phyloP scores from a whole-genome alignment of 64 coral and sea anemone genomes.

The Montipora sp. region DNA sequence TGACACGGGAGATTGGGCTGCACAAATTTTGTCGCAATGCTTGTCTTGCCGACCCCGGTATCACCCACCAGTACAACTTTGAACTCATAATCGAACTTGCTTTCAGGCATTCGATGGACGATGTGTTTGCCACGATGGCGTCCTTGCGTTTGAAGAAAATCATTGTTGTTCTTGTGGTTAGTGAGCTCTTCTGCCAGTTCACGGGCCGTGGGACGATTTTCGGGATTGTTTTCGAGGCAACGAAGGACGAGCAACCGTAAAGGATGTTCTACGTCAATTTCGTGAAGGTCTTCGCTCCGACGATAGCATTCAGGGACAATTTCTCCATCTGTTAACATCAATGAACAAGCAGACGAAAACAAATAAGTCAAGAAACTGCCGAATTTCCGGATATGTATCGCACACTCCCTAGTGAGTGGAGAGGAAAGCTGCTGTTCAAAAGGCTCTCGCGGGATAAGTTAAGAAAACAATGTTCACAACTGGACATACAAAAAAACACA shows the following conservation, averaged over 20 bases:
- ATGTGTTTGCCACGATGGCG: background rate
- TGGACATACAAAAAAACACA: too few species aligned
- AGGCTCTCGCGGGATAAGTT: too few species aligned
- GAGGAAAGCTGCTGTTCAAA: too few species aligned
- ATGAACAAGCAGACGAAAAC: background rate
- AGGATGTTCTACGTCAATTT: slow-evolving; percentile 34
- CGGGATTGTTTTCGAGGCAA: slow-evolving; percentile 55
- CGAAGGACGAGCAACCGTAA: slow-evolving; percentile 31
- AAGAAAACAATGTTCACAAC: too few species aligned
- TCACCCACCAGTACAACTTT: slow-evolving; percentile 72
- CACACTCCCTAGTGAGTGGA: too few species aligned
- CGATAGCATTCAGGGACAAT: slow-evolving; percentile 36
- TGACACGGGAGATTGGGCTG: slow-evolving; percentile 18
- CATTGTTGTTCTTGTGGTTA: background rate
- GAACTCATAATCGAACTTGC: slow-evolving; percentile 65
- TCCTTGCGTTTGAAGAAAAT: slow-evolving; percentile 5
- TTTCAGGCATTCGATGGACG: background rate
- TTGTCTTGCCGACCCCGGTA: slow-evolving; percentile 58
- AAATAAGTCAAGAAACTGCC: too few species aligned
- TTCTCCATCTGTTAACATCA: slow-evolving; percentile 50
- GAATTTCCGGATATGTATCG: too few species aligned
- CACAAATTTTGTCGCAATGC: slow-evolving; percentile 55
- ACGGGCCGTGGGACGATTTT: slow-evolving; percentile 46
- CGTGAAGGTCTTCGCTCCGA: slow-evolving; percentile 51
- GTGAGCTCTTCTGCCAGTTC: slow-evolving; percentile 26